phyloP scores from a whole-genome alignment of 2,113 vertebrate genomes.

The Naja naja region DNA sequence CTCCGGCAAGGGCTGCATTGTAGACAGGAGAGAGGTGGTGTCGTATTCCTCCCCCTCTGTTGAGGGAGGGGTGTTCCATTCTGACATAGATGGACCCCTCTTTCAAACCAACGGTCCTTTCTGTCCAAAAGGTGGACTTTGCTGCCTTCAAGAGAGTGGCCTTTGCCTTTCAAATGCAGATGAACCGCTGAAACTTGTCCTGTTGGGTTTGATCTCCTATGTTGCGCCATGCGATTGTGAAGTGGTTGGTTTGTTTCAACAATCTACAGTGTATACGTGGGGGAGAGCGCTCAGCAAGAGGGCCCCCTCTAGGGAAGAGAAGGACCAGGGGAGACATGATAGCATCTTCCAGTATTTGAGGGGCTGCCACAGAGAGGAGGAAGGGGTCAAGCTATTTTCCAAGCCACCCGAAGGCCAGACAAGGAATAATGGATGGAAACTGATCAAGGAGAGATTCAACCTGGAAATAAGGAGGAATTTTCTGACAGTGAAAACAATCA shows the following conservation, averaged over 20 bases:
- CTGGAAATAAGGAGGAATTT: no score
- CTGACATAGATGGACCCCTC: background rate
- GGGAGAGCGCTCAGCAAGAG: no score
- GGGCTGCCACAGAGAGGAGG: no score
- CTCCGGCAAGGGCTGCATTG: background rate
- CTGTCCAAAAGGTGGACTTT: background rate
- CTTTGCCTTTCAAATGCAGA: no score
- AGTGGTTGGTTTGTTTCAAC: background rate
- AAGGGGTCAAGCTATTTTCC: no score
- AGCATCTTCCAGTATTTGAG: no score
- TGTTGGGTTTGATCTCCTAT: background rate
- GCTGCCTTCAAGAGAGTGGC: background rate
- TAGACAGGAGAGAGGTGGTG: background rate
- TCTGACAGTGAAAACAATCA: no score
- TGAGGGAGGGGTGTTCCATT: background rate
- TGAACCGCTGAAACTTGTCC: background rate
- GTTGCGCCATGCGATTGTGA: background rate
- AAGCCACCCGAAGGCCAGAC: no score
- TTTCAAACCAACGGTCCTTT: background rate
- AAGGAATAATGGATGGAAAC: no score
- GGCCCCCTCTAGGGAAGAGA: no score
- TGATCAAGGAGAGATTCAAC: no score
- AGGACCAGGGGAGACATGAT: no score
- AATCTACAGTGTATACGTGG: background rate
- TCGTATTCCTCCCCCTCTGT: background rate